Conservation (phyloP, 1,140 invertebrate species). For the Sitobion miscanthi region DNA sequence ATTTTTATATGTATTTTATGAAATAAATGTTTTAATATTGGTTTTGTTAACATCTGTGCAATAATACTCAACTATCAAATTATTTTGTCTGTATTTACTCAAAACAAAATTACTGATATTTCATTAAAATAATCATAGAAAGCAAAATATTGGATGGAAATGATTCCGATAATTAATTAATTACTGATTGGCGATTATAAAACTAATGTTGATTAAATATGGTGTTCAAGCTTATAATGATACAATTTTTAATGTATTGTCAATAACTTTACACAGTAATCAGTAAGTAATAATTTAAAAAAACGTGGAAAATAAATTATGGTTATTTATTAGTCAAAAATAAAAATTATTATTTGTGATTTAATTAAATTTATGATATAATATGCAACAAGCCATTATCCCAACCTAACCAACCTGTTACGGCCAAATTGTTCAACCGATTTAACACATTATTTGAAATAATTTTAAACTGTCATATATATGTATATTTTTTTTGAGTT, state of each 20-base stretch:
- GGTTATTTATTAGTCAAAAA: neutral
- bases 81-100: neutral
- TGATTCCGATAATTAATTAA: neutral
- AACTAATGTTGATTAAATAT: neutral
- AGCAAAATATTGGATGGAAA: neutral
- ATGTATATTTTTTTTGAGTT: neutral
- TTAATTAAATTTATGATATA: neutral
- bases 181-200: neutral
- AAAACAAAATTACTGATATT: neutral
- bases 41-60: neutral
- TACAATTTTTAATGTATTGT: neutral
- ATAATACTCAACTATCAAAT: neutral
- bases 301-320: neutral
- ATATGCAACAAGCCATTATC: neutral
- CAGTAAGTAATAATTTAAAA: neutral
- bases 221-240: neutral
- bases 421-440: neutral
- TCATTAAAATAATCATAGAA: neutral
- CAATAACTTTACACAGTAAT: neutral
- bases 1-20: neutral
- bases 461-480: neutral
- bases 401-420: neutral
- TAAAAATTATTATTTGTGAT: neutral
- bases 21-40: neutral
- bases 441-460: neutral